Evolutionary conservation across 1,140 invertebrate species (phyloP).

Genomic region (Diuraphis noxia): DNA sequence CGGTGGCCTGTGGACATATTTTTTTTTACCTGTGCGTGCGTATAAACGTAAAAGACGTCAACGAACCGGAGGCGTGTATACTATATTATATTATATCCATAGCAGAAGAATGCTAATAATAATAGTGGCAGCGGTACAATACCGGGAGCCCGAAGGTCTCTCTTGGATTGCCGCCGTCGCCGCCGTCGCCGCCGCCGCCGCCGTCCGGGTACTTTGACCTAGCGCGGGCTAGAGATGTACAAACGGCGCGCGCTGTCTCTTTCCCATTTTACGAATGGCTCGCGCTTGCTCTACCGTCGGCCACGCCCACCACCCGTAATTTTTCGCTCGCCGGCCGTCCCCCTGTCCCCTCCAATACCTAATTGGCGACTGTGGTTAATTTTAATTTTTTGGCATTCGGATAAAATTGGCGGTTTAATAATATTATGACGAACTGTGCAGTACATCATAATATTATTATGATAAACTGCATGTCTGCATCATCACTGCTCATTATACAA

Average conservation of each 20-base stretch:
- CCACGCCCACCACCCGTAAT: slow-evolving; percentile 1
- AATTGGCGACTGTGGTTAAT: neutral
- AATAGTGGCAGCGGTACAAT: slow-evolving; percentile 34
- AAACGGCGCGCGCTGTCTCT: neutral
- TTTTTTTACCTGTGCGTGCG: neutral
- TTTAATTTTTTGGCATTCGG: neutral
- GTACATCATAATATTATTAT: neutral
- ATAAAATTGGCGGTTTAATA: neutral
- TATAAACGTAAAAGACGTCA: slow-evolving; percentile 35
- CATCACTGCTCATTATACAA: neutral
- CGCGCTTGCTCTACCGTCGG: slow-evolving; percentile 7
- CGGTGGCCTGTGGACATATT: slow-evolving; percentile 12
- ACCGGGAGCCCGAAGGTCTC: slow-evolving; percentile 53
- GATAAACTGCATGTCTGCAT: too few species aligned
- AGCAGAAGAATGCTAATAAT: slow-evolving; percentile 48
- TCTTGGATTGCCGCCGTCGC: neutral
- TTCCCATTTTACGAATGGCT: slow-evolving; percentile 30
- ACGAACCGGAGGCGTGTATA: slow-evolving; percentile 44
- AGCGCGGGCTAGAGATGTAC: neutral
- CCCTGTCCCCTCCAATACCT: slow-evolving; percentile 16
- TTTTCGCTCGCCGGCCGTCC: slow-evolving; percentile 1
- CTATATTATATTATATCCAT: neutral
- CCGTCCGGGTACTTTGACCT: slow-evolving; percentile 50
- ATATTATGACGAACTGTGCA: neutral
- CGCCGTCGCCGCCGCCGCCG: neutral